These are phyloP conservation scores for Hylaea fasciaria DNA, from an alignment of 2,888 invertebrate species.

Conservation along the genomic window DNA sequence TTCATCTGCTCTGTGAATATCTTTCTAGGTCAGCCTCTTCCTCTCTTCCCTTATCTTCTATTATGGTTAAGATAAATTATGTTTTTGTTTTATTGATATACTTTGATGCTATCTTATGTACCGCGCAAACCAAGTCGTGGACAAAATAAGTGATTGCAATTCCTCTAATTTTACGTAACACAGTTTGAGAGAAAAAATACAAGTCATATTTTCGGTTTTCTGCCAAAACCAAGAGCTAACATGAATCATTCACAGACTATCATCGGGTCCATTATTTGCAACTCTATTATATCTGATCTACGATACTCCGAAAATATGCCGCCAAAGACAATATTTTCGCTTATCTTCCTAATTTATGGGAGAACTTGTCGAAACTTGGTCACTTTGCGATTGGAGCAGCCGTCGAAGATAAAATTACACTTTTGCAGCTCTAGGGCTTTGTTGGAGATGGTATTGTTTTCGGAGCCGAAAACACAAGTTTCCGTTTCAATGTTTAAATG, in stretches of 20 bases:
- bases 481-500: constrained; percentile 5
- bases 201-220: too few species aligned
- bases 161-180: too few species aligned
- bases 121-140: too few species aligned
- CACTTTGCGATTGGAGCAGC: constrained; percentile 71
- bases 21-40: too few species aligned
- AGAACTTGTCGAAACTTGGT: constrained; percentile 75
- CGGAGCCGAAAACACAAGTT: constrained; percentile 15
- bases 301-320: constrained; percentile 74
- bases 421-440: constrained; percentile 47
- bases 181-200: too few species aligned
- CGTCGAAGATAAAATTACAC: constrained; percentile 74
- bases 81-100: too few species aligned
- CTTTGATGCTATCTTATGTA: too few species aligned
- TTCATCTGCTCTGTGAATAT: too few species aligned
- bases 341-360: constrained; percentile 83
- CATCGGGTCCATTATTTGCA: constrained; percentile 67
- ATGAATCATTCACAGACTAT: constrained; percentile 54
- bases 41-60: too few species aligned
- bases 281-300: constrained; percentile 65
- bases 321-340: constrained; percentile 81
- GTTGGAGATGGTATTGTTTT: constrained; percentile 39
- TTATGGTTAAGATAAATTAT: too few species aligned
- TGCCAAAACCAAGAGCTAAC: neutral
- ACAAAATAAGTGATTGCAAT: too few species aligned